These are phyloP conservation scores for Aelia acuminata DNA, from an alignment of 2,888 invertebrate genomes.

Conservation along the genomic window DNA sequence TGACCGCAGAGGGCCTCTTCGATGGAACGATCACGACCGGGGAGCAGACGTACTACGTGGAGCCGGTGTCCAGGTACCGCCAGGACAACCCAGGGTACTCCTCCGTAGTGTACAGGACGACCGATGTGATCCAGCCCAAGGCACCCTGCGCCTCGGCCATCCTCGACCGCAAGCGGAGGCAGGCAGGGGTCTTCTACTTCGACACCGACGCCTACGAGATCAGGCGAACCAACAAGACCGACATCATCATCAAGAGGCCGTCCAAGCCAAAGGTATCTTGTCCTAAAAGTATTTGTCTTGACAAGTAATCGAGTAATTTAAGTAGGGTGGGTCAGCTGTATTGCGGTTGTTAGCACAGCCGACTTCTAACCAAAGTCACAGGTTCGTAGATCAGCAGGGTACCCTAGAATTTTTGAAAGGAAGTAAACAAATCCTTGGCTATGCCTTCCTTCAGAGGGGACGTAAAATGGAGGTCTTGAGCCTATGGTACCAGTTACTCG, in stretches of 20 bases:
- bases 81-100: conserved; percentile 75
- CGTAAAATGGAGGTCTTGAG: too few relatives aligned
- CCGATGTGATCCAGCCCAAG: conserved; percentile 78
- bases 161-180: conserved; percentile 62
- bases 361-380: too few relatives aligned
- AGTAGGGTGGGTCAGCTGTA: too few relatives aligned
- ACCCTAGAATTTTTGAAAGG: too few relatives aligned
- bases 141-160: conserved; percentile 63
- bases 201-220: conserved; percentile 64
- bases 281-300: not conserved
- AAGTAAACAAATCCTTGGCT: too few relatives aligned
- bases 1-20: conserved; percentile 89
- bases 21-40: conserved; percentile 88
- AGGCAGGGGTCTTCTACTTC: conserved; percentile 67
- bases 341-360: too few relatives aligned
- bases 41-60: conserved; percentile 87
- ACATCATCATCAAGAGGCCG: conserved; percentile 74
- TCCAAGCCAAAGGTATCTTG: conserved; percentile 71
- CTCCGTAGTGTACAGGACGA: conserved; percentile 86
- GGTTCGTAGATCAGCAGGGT: too few relatives aligned
- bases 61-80: conserved; percentile 81
- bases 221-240: conserved; percentile 61
- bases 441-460: too few relatives aligned
- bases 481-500: too few relatives aligned
- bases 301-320: not conserved